Percentiles rank a stretch among this genome's conserved stretches.
Conservation (phyloP, 2,888 invertebrate genomes). For the Drosophila percnosoma region DNA sequence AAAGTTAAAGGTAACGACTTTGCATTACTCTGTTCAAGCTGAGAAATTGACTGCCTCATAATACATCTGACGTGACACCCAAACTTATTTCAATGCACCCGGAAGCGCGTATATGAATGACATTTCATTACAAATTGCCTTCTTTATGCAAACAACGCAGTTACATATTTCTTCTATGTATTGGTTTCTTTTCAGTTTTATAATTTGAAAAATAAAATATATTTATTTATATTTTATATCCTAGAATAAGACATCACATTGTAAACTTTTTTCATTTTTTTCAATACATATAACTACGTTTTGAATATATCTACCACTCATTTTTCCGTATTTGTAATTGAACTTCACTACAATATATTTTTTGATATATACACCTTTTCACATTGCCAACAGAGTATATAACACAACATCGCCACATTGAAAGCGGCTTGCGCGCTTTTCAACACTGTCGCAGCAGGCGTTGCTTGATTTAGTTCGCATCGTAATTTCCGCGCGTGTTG, state of each 20-base stretch:
- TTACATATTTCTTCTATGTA: neutral
- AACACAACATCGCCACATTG: neutral
- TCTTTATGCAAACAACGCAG: neutral
- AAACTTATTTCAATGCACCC: neutral
- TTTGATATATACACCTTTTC: neutral
- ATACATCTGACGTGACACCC: neutral
- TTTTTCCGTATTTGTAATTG: neutral
- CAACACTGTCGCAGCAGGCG: conserved; percentile 30
- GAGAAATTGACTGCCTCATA: neutral
- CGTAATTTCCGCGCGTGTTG: conserved; percentile 5
- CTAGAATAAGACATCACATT: neutral
- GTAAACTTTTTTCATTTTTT: neutral
- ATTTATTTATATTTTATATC: too few relatives aligned
- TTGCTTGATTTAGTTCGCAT: conserved; percentile 10
- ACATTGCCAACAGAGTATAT: neutral
- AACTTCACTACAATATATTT: too few relatives aligned
- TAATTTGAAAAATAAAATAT: neutral
- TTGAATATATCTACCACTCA: neutral
- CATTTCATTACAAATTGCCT: neutral
- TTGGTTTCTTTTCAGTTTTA: neutral
- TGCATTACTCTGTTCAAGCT: neutral
- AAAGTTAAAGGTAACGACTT: neutral
- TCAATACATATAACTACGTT: neutral
- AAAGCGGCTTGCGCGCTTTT: conserved; percentile 3
- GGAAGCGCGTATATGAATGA: too few relatives aligned